Evolutionary conservation across 1,140 invertebrate species (phyloP), one percentile per base, ranked within the genome.

Genomic region (Phymastichus coffea): DNA sequence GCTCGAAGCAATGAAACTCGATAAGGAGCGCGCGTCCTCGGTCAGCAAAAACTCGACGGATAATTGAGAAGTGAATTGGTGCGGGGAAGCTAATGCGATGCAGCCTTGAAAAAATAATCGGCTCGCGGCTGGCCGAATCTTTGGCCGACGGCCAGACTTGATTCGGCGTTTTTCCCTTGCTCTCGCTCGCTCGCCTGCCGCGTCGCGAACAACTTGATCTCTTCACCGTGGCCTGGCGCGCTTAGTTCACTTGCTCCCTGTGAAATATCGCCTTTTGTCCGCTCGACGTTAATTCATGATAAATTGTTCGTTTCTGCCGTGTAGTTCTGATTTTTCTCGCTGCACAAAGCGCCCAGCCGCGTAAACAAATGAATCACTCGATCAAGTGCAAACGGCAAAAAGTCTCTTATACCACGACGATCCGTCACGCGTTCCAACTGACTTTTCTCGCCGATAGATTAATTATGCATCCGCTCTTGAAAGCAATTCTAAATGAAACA

Each of bases 251-350:
- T 49, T 19, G 19, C 3, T 38, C 38, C 46, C 43, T 57, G 38
- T 44, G 56, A 58, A 51, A 44, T 51, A 58, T 43, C 19, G 38
- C 47, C n/a, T 26, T 51, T 51, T 47, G 15, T n/a, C 15, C 23
- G 17, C 17, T 7, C 15, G 26, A 58, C 47, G 47, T 28, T 43
- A 58, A 58, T 58, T 51, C 46, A 58, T 58, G 51, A 58, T 51
- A 58, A 58, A 58, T 58, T 43, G 47, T 41, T 58, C 20, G 56
- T 4, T 15, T 58, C 20, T 30, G 15, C 38, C 14, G 12, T 12
- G 15, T 6, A 30, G 23, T 14, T 30, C 1, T 22, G 41, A 7
- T 1, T 6, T 23, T 30, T 38, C 41, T 47, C 22, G 6, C 22
- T 28, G n/a, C n/a, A n/a, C n/a, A n/a, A n/a, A n/a, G n/a, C n/a